phyloP scores from a whole-genome alignment of 1,140 invertebrate genomes.

The Sinonovacula constricta region DNA sequence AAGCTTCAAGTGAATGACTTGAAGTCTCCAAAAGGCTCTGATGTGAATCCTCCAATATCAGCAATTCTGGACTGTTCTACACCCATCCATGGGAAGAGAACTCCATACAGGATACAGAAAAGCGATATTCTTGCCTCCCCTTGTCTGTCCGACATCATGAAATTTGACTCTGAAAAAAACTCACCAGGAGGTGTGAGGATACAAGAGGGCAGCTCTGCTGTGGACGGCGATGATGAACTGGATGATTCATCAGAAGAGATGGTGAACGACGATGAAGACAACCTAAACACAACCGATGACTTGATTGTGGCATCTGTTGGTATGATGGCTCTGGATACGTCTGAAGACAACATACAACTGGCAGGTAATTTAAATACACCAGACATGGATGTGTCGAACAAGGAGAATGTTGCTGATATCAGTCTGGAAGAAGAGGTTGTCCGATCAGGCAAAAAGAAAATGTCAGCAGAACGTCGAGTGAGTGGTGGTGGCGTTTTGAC shows the following conservation, averaged over 20 bases:
- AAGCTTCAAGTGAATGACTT: no score
- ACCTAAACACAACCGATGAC: slow-evolving; percentile 47
- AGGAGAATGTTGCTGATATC: not conserved
- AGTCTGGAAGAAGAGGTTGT: not conserved
- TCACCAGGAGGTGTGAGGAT: not conserved
- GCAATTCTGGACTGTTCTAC: slow-evolving; percentile 35
- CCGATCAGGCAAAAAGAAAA: no score
- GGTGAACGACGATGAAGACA: slow-evolving; percentile 3
- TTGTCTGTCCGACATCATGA: slow-evolving; percentile 42
- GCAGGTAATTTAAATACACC: not conserved
- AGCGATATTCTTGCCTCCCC: slow-evolving; percentile 38
- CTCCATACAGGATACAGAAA: not conserved
- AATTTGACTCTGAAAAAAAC: slow-evolving; percentile 26
- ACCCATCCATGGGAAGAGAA: no score
- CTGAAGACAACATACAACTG: no score
- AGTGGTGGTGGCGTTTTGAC: not conserved
- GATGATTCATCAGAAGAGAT: slow-evolving; percentile 1
- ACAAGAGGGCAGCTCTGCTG: slow-evolving; percentile 12
- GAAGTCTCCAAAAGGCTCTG: no score
- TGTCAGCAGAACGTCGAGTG: no score
- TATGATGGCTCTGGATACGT: not conserved
- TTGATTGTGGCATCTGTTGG: slow-evolving; percentile 22
- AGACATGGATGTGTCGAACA: not conserved
- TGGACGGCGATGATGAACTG: slow-evolving; percentile 34
- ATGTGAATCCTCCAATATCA: no score